These are phyloP conservation scores for Anneissia japonica DNA, from an alignment of 35 echinoderm and acorn worm genomes.

Conservation along the genomic window DNA sequence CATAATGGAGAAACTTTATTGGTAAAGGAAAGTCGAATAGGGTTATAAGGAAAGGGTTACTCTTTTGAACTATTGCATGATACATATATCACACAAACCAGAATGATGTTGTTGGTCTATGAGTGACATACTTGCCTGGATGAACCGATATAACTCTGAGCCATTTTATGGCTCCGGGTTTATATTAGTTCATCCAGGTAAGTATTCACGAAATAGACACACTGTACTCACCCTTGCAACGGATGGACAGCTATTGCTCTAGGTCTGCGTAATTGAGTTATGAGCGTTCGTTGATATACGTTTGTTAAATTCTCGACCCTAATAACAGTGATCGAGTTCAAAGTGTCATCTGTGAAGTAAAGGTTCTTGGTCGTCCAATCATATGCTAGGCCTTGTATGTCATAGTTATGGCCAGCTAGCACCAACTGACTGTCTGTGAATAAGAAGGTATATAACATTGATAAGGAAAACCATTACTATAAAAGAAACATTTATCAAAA, in stretches of 20 bases:
- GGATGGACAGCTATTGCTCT: not conserved
- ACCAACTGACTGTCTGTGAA: not conserved
- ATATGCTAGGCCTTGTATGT: not conserved
- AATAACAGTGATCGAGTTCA: not conserved
- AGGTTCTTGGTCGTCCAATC: constrained; percentile 55
- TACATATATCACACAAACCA: too few species aligned
- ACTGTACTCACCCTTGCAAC: not conserved
- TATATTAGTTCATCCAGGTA: too few species aligned
- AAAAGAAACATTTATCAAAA: too few species aligned
- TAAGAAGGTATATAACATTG: not conserved
- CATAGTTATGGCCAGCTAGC: not conserved
- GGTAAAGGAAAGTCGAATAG: too few species aligned
- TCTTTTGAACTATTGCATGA: too few species aligned
- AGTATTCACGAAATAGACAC: not conserved
- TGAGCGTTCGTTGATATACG: not conserved
- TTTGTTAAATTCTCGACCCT: not conserved
- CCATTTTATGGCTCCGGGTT: too few species aligned
- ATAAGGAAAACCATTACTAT: too few species aligned
- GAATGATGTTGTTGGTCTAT: too few species aligned
- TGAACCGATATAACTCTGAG: too few species aligned
- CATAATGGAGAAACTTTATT: too few species aligned
- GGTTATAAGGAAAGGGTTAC: too few species aligned
- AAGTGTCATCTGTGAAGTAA: constrained; percentile 12
- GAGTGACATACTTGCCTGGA: too few species aligned
- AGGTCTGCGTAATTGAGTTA: not conserved